These are phyloP conservation scores for Hermetia illucens DNA, from an alignment of 1,140 invertebrate genomes.

Conservation along the genomic window DNA sequence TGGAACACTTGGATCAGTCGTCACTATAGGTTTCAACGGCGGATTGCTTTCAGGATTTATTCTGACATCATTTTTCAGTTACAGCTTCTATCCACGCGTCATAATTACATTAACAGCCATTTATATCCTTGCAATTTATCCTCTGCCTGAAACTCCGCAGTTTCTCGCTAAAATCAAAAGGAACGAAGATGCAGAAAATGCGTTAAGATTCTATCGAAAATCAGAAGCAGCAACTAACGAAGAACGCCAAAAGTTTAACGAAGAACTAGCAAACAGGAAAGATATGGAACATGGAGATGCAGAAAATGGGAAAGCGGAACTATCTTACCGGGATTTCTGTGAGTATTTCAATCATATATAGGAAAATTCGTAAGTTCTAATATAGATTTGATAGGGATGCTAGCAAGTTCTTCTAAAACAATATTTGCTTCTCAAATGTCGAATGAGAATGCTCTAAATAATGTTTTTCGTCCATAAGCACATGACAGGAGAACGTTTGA, in stretches of 20 bases:
- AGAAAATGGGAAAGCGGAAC: not conserved
- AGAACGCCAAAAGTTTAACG: constrained; percentile 3
- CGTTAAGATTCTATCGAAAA: constrained; percentile 33
- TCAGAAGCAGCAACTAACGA: not conserved
- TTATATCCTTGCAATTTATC: constrained; percentile 46
- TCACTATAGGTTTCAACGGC: constrained; percentile 67
- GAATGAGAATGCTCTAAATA: too few relatives aligned
- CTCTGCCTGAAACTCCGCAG: constrained; percentile 68
- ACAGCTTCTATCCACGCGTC: constrained; percentile 46
- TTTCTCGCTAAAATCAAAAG: constrained; percentile 45
- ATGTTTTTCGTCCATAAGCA: too few relatives aligned
- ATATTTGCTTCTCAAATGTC: too few relatives aligned
- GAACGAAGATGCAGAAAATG: constrained; percentile 44
- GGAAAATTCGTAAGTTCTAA: too few relatives aligned
- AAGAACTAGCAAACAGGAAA: constrained; percentile 13
- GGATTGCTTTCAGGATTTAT: constrained; percentile 66
- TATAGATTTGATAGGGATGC: too few relatives aligned
- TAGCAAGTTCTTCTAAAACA: too few relatives aligned
- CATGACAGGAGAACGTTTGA: too few relatives aligned
- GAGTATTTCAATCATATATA: too few relatives aligned
- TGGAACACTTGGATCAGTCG: constrained; percentile 64
- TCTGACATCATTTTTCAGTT: constrained; percentile 48
- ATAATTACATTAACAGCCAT: constrained; percentile 49
- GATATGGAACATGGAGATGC: constrained; percentile 1
- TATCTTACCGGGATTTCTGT: constrained; percentile 15